Percentiles rank a stretch among this genome's conserved stretches.
Conservation (phyloP, 1,140 invertebrate genomes). For the Drosophila tsacasi region DNA sequence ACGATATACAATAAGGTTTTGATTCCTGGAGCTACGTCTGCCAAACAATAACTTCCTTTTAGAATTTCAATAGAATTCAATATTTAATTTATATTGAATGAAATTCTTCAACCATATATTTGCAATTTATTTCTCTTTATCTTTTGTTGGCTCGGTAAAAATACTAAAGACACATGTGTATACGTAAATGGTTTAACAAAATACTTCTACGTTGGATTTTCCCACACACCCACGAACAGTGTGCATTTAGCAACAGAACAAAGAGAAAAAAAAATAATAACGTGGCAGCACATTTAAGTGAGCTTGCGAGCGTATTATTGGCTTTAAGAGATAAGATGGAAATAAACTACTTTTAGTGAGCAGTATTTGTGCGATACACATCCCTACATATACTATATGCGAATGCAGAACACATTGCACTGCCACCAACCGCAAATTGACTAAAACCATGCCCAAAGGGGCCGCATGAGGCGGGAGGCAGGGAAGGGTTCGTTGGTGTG, state of each 20-base stretch:
- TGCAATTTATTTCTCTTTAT: background rate
- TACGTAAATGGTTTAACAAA: conserved; percentile 3
- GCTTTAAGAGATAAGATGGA: conserved; percentile 82
- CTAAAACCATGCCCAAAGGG: conserved; percentile 70
- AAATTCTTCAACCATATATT: background rate
- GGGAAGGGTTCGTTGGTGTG: conserved; percentile 10
- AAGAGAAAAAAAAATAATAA: conserved; percentile 41
- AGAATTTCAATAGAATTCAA: background rate
- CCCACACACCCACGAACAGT: background rate
- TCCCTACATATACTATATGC: conserved; percentile 1
- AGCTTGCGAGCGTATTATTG: conserved; percentile 78
- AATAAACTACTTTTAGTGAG: conserved; percentile 78
- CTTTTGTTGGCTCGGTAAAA: background rate
- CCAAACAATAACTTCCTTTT: background rate
- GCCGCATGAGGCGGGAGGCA: background rate
- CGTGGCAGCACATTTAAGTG: conserved; percentile 72
- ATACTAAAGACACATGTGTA: background rate
- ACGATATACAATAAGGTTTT: background rate
- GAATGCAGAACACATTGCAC: conserved; percentile 54
- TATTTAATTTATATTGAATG: background rate
- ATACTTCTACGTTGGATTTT: conserved; percentile 21
- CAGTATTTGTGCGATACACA: conserved; percentile 25
- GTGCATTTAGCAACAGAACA: conserved; percentile 8
- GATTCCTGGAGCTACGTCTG: background rate
- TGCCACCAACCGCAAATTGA: conserved; percentile 74